Base-by-base conservation (phyloP, 2,113 vertebrate genomes). In the Pseudorasbora parva region DNA sequence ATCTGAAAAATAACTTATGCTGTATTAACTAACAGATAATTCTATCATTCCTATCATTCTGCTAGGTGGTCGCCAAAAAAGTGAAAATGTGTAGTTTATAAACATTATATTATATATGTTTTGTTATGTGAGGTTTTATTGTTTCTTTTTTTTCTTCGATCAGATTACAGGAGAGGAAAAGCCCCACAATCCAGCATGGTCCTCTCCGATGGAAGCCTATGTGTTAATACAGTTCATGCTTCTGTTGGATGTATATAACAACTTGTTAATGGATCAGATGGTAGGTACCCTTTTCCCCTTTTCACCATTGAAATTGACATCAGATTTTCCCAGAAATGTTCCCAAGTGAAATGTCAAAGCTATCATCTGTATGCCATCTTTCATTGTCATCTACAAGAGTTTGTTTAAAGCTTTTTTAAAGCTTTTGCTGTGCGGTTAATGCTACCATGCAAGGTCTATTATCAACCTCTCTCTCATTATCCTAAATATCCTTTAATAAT, bases 131-230 rank as follows among this genome's bases (percentile, higher is more conserved):
- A 14, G 12, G 12, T 2, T 72, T 45, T 23, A 1, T 72, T 73
- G 1, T 45, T 57, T 10, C 5, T 37, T 14, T 77, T 37, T 37
- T 14, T 77, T 77, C 30, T 77, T 2, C 21, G 7, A 89, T 19
- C 89, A 99, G 97, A 62, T 99, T 56, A 97, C 95, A 5, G 96
- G 96, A 74, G 88, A 96, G 71, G 97, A 97, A 91, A 85, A 93
- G 82, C 94, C 93, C 21, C 92, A 93, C 21, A 84, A 93, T 62
- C 93, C 95, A 69, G 64, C 47, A 11, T 92, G 93, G 62, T 88
- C 95, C n/a, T 57, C 37, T n/a, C 84, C 87, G 37, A 23, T 95
- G 11, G 94, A 93, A 82, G 86, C 89, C 9, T 98, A 98, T 72
- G 88, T 92, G 47, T 51, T 93, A 7, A 4, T 94, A 4, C 96